Evolutionary conservation across 2,113 vertebrate genomes (phyloP), one percentile per base, ranked within the genome.

Genomic region (Pungitius pungitius): DNA sequence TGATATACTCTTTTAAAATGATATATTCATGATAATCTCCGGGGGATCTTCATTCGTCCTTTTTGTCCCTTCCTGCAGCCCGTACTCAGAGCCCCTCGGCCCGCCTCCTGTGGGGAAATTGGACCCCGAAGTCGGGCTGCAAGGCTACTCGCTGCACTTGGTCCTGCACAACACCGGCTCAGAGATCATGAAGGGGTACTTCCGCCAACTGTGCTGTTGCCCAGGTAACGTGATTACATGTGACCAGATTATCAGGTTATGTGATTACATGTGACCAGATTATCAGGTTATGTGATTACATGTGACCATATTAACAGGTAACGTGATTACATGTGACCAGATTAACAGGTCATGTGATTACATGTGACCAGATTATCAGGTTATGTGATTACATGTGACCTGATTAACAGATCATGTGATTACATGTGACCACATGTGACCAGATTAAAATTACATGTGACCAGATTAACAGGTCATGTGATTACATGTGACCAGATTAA

Each of bases 81-180:
- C 75, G 3, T 89, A 85, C 79, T 47, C 51, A 0, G 77, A 78
- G 30, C 74, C 73, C 0, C 13, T 5, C 1, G 43, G 60, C 13
- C 43, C 2, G 0, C 30, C 30, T 0, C 59, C 6, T 0, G 14
- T 1, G 3, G 75, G 57, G 2, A 0, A 27, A 7, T 75, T 12
- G 0, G 83, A 79, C 55, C 80, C 76, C 1, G 33, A 72, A 13
- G 69, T 64, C 0, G 74, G 76, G 47, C 73, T 84, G 0, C 82
- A 66, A 0, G 60, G 61, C n/a, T 89, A 81, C 87, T 56, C 56
- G 1, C 67, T 91, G 54, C 82, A 90, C 69, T 69, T 90, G 0
- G 69, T 78, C n/a, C 81, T 91, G 37, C 87, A 91, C 82, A 85
- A 73, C 78, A 83, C 81, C 0, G 35, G 24, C 37, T 40, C 66